phyloP scores from a whole-genome alignment of 37 sponge, comb jelly and placozoan species.

The Oopsacas minuta region DNA sequence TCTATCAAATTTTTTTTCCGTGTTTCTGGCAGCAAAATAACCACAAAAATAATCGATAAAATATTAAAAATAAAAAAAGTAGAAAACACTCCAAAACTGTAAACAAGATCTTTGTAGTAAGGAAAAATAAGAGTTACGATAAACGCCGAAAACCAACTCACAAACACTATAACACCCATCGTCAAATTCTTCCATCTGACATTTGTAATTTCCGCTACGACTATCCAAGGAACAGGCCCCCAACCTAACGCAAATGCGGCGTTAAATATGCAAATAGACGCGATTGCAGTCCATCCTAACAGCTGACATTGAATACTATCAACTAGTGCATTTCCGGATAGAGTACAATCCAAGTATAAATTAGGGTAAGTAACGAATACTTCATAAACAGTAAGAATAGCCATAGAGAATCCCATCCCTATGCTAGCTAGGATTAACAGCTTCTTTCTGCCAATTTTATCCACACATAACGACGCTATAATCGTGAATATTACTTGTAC shows the following conservation, averaged over 20 bases:
- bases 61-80: conserved; percentile 29
- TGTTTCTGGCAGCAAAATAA: conserved; percentile 37
- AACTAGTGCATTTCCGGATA: neutral
- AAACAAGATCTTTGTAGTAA: conserved; percentile 17
- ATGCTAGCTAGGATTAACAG: conserved; percentile 35
- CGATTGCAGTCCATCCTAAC: conserved; percentile 31
- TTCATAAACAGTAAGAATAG: conserved; percentile 22
- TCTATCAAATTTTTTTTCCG: conserved; percentile 36
- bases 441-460: conserved; percentile 36
- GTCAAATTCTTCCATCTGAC: conserved; percentile 28
- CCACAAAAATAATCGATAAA: conserved; percentile 20
- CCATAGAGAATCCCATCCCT: conserved; percentile 24
- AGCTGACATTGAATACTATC: conserved; percentile 6
- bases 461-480: conserved; percentile 29
- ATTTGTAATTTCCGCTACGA: conserved; percentile 51
- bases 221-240: conserved; percentile 61
- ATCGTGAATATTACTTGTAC: conserved; percentile 28
- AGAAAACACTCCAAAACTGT: conserved; percentile 33
- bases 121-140: conserved; percentile 32
- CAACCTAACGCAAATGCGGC: conserved; percentile 41
- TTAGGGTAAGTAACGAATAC: neutral
- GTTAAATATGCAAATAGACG: conserved; percentile 29
- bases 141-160: conserved; percentile 40
- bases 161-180: conserved; percentile 31
- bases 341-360: neutral